Base-by-base conservation (phyloP, 2,113 vertebrate genomes). In the Labrus mixtus region DNA sequence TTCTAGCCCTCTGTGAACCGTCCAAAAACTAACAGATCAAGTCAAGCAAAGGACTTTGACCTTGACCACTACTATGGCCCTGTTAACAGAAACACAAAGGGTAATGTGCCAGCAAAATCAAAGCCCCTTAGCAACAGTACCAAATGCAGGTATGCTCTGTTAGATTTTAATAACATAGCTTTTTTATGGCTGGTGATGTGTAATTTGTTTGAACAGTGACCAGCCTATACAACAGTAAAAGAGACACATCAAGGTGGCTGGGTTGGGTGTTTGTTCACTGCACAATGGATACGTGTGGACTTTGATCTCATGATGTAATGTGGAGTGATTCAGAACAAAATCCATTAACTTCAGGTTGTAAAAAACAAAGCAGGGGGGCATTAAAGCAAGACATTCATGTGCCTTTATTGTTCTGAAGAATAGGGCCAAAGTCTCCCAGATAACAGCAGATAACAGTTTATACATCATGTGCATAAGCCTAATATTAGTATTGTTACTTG, bases 271-370 rank as follows among this genome's bases (percentile, higher is more conserved):
- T 87, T 92, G 81, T 71, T 84, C 15, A 63, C 45, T 39, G 20
- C 25, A 83, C 83, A 84, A 75, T 76, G 65, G 46, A 78, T 33
- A 50, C 57, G 78, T 76, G 61, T 65, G 81, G 88, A 91, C 91
- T 92, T 91, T 93, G 90, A 88, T 86, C 91, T 64, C 8, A 37
- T 56, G 54, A 79, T 82, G 76, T 48, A 73, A 59, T 86, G 73
- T 71, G 39, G 48, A 77, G 39, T 68, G 76, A 39, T 58, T 20
- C 1, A 13, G 15, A 37, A 68, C 22, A 15, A 25, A 71, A 50
- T 62, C 16, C 45, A 70, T 63, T 53, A 25, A 17, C 17, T 64
- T 65, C 23, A 69, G n/a, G 23, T 51, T 68, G 45, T 66, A 65
- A 76, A 84, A 25, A 53, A 41, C 55, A 54, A 56, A 43, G 37